Base-by-base conservation (phyloP, 2,113 vertebrate species). In the Corvus moneduloides region DNA sequence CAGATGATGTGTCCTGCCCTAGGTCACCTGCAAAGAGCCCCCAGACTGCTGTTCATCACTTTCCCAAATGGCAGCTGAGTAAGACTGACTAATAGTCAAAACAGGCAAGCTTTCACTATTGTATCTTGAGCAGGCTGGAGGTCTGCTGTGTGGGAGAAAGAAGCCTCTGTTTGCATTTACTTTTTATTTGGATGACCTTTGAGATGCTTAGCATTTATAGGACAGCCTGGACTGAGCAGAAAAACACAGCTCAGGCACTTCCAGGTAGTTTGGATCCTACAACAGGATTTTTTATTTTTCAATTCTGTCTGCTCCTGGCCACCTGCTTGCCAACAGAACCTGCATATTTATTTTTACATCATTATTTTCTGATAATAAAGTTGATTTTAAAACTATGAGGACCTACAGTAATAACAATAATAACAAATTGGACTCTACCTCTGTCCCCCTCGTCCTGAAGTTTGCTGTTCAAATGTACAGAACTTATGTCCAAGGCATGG, bases 111-210 rank as follows among this genome's bases (percentile, higher is more conserved):
- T 91, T 91, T 82, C 74, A 92, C 80, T 49, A 33, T n/a, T 49
- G 28, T 82, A 49, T 76, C 41, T 54, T 41, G 46, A 89, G 48
- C 68, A 64, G 58, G 62, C 84, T 91, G n/a, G 24, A 86, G 82
- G 49, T 66, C 74, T 95, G 89, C 80, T 48, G 32, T n/a, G 46
- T 69, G 55, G 49, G 84, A 94, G 69, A 87, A 84, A 82, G 43
- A 39, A 85, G 39, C 58, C 64, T 83, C 84, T 84, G 73, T 87
- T 92, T 80, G 89, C 84, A 64, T 89, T 92, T 83, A 52, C 37
- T 95, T 95, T 90, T 75, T 90, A 68, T 84, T 91, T 85, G 58
- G 33, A 82, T 46, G 23, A 75, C 75, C 63, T 95, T 93, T 11
- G 8, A 86, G 79, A 69, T 86, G 46, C 68, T 90, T 77, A 80